A percentile compares a stretch with the other conserved stretches of the same genome.
Conservation (phyloP, 2,888 invertebrate species). For the Athrips mouffetella region DNA sequence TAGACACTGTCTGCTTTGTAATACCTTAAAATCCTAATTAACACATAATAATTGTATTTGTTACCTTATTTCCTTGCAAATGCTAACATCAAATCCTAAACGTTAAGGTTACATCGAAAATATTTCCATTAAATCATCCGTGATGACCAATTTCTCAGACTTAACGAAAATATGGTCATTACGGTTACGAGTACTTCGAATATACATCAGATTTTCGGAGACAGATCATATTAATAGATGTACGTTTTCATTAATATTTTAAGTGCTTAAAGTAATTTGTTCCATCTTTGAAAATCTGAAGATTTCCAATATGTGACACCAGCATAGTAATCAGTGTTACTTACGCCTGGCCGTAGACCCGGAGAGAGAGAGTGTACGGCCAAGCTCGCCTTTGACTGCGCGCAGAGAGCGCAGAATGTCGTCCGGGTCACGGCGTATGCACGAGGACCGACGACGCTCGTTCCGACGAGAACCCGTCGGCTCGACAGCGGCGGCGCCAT, state of each 20-base stretch:
- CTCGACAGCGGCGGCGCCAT: constrained; percentile 45
- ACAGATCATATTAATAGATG: too few species aligned
- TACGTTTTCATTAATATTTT: too few species aligned
- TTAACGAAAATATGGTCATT: not conserved
- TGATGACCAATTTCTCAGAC: not conserved
- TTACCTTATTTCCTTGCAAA: constrained; percentile 3
- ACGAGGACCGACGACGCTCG: constrained; percentile 88
- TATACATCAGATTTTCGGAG: too few species aligned
- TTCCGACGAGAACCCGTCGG: constrained; percentile 56
- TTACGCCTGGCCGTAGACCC: constrained; percentile 85
- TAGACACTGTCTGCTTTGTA: too few species aligned
- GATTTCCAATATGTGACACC: too few species aligned
- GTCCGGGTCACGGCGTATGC: constrained; percentile 89
- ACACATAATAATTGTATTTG: not conserved
- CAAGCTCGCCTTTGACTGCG: constrained; percentile 89
- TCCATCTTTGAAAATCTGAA: too few species aligned
- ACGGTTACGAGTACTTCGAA: too few species aligned
- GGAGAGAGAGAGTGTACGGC: constrained; percentile 88
- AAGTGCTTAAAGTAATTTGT: too few species aligned
- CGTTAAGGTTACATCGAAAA: constrained; percentile 1
- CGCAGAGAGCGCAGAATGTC: constrained; percentile 89
- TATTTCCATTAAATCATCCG: not conserved
- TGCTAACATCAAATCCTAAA: not conserved
- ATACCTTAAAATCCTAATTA: too few species aligned
- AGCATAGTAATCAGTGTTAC: too few species aligned